Evolutionary conservation across 2,888 invertebrate genomes (phyloP), one percentile per base, ranked within the genome.

Genomic region (Heteromurus nitidus): DNA sequence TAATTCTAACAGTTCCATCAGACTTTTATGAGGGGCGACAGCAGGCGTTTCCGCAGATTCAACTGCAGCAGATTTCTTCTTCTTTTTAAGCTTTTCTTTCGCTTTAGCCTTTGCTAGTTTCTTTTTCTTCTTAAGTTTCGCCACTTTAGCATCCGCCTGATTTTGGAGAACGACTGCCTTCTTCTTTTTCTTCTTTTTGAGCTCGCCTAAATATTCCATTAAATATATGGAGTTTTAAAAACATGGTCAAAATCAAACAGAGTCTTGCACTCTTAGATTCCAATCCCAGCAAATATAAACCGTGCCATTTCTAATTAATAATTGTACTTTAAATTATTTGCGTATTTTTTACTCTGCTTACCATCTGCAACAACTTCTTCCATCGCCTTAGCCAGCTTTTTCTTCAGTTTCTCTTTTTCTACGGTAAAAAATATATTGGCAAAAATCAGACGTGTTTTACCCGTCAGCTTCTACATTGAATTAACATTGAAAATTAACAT

Each of bases 1-100:
- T 60, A 90, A 87, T 82, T 91, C 90, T 31, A 90, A 85, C 11
- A 90, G 87, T 82, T 90, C 90, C 88, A 90, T 89, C 62, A 87
- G 74, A 58, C 84, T 85, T 60, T 84, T 82, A 36, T 83, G 77
- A 30, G 80, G 82, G 50, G 75, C 73, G 0, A 69, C 44, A 16
- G 68, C 65, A 28, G 74, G 31, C 7, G 62, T 30, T 22, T 64
- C 60, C 11, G 24, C 50, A 1, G 62, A 31, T 44, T 26, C 24
- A 18, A 74, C 64, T 13, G 67, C 58, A 9, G 47, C 70, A 1
- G 28, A 58, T 58, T 80, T 81, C 50, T 67, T 77, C 58, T 84
- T 80, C 68, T 79, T 83, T 58, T 65, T 79, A 5, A 31, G 18
- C 22, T 79, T 82, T 28, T 67, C 55, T 22, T 75, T 82, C 9